Evolutionary conservation across 2,113 vertebrate species (phyloP), one percentile per base, ranked within the genome.

Genomic region (Buteo buteo): DNA sequence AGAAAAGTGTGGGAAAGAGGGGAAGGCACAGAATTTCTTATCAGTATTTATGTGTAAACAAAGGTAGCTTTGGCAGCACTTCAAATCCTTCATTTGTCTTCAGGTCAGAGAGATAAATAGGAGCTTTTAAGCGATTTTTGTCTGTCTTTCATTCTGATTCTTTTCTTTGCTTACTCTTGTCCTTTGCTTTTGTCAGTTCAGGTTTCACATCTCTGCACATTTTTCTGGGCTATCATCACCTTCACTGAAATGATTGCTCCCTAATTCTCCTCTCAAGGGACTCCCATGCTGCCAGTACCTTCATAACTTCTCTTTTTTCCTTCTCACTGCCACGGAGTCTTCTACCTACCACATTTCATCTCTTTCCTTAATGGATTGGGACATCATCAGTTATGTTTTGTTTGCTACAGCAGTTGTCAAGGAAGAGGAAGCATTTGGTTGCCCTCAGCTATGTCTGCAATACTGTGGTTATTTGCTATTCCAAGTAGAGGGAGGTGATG

Each of bases 41-140:
- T 40, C 16, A 7, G 18, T 84, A 29, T 91, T 95, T 95, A 62
- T 45, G 28, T 87, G 57, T 94, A 86, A 96, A 65, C 32, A 73
- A 82, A 95, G 50, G 34, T 70, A 76, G 58, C 19, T 90, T 95
- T 96, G 90, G 72, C 90, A 95, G 58, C 25, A n/a, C 47, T 96
- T 94, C 85, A 97, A 72, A 86, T 88, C 92, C 83, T 89, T 95
- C 26, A 45, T 78, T 86, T 86, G 57, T 92, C 95, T 78, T 96
- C 61, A 70, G 65, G 71, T 84, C 80, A 79, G 45, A 72, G 55
- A 93, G 58, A 77, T 44, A 89, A 93, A 91, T 61, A 57, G 47
- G 21, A 86, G n/a, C 26, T 94, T 91, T 57, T 92, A 62, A 25
- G 58, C 72, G 54, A 57, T 86, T 96, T 95, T 90, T 84, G 10